phyloP scores from a whole-genome alignment of 92 coral and sea anemone genomes.

The Pocillopora grandis region DNA sequence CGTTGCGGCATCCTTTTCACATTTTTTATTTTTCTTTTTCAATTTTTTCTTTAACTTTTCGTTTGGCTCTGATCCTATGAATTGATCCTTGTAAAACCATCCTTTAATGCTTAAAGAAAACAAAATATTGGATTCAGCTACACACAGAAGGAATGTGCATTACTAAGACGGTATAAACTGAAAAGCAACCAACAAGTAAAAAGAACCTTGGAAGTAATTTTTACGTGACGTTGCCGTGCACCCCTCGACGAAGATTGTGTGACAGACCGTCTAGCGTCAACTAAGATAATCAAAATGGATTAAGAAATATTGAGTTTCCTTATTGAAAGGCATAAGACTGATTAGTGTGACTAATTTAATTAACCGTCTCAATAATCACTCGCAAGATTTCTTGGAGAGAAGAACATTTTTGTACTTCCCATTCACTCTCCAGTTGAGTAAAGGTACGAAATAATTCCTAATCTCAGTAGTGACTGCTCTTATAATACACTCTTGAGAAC shows the following conservation, averaged over 20 bases:
- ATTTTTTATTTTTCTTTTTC: constrained; percentile 47
- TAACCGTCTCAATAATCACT: no score
- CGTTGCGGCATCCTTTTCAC: constrained; percentile 50
- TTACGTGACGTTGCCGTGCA: background rate
- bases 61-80: constrained; percentile 87
- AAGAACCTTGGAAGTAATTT: background rate
- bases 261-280: background rate
- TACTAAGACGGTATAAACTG: background rate
- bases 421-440: background rate
- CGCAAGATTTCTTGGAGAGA: background rate
- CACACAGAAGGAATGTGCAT: background rate
- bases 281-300: no score
- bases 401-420: background rate
- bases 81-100: constrained; percentile 88
- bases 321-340: no score
- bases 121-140: background rate
- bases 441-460: background rate
- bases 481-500: background rate
- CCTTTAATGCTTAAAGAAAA: constrained; percentile 69
- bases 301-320: no score
- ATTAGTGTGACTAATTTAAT: no score
- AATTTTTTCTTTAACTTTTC: constrained; percentile 72
- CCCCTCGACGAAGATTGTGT: background rate
- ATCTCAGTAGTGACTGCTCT: background rate
- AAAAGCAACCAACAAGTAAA: background rate